Base-by-base conservation (phyloP, 2,888 invertebrate species). In the Clepsis dumicolana region DNA sequence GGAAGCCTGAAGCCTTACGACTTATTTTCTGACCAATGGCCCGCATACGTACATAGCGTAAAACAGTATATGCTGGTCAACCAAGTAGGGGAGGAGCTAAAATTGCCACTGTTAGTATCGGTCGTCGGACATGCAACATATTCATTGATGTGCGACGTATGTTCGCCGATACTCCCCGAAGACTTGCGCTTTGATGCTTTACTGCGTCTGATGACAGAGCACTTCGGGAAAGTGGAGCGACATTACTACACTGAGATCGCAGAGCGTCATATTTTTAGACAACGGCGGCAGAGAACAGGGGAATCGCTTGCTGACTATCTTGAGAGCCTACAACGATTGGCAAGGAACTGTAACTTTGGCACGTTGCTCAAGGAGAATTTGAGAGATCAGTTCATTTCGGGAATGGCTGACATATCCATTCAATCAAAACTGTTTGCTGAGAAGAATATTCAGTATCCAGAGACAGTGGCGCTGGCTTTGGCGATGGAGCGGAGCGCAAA, bases 301-400 rank as follows among this genome's bases (percentile, higher is more conserved):
- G 48, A 48, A 21, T 21, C 48, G 21, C 48, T 48, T 21, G 48
- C 21, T 1, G 12, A 48, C 10, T 48, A 21, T 21, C 48, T 48
- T 10, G 48, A 48, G 21, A 48, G 48, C 21, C 21, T 48, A 14
- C 48, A 48, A 21, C 48, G 21, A 16, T 21, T 48, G 21, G 21
- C 48, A 12, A 48, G 4, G 12, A 48, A 10, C 2, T 48, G 48
- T 12, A 48, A 48, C 21, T 48, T 48, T 21, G 48, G 48, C 21
- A n/a, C 48, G 7, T 21, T n/a, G 12, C 48, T 48, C 3, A 21
- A 48, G 18, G 48, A 48, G 4, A 48, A 48, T 10, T 21, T 48
- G 48, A 48, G 48, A 21, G 48, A 48, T 48, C 48, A 48, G 21
- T 48, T 48, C 48, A 21, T 48, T 48, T 48, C 48, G 48, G 48